Percentiles rank a stretch among this genome's conserved stretches.
phyloP scores from a whole-genome alignment of 2,797 vertebrate genomes.

The Spea hammondii region DNA sequence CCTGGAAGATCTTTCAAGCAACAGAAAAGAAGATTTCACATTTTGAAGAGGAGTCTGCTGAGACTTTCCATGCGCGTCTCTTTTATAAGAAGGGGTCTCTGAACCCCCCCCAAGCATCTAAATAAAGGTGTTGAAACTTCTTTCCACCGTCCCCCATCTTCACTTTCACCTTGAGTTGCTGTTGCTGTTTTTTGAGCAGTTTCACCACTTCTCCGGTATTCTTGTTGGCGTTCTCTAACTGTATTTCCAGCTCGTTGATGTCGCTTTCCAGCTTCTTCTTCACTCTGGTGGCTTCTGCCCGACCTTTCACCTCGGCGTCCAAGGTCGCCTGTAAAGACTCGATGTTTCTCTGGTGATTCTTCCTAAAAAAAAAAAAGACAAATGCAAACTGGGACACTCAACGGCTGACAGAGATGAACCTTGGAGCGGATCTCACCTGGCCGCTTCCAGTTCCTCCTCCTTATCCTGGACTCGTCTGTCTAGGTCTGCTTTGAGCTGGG shows the following conservation, averaged over 20 bases:
- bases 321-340: slow-evolving; percentile 77
- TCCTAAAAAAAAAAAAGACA: slow-evolving; percentile 58
- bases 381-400: not conserved
- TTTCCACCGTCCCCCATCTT: not conserved
- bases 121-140: too few species aligned
- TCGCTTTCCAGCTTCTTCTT: slow-evolving; percentile 80
- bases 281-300: slow-evolving; percentile 68
- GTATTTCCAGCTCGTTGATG: slow-evolving; percentile 74
- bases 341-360: slow-evolving; percentile 73
- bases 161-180: slow-evolving; percentile 73
- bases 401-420: not conserved
- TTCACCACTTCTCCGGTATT: slow-evolving; percentile 68
- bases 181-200: slow-evolving; percentile 73
- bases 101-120: too few species aligned
- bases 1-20: too few species aligned
- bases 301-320: slow-evolving; percentile 70
- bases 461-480: slow-evolving; percentile 78
- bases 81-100: too few species aligned
- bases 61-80: too few species aligned
- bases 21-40: too few species aligned
- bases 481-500: slow-evolving; percentile 72
- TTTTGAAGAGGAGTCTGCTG: too few species aligned
- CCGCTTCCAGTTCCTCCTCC: slow-evolving; percentile 74
- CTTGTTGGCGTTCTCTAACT: slow-evolving; percentile 73
- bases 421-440: slow-evolving; percentile 53